Evolutionary conservation across 1,140 invertebrate species (phyloP), one percentile per base, ranked within the genome.

Genomic region (Bombus affinis): DNA sequence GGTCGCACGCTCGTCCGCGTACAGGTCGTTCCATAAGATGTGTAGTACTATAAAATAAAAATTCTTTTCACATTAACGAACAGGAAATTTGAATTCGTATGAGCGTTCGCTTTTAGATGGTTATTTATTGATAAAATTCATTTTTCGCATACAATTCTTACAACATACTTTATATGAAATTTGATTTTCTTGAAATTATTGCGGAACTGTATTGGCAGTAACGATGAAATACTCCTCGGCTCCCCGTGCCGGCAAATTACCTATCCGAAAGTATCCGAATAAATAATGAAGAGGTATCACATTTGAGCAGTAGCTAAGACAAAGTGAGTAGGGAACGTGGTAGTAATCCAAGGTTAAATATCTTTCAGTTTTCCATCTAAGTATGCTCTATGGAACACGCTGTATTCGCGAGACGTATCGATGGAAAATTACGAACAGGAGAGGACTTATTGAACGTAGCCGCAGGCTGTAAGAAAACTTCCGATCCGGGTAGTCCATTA

Each of bases 391-490:
- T 72, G 75, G 22, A 84, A 78, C 53, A n/a, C 3, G n/a, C 37
- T 59, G 47, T 78, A 78, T n/a, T 39, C 9, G 18, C n/a, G 10
- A 25, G 10, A 78, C 18, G 72, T 66, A 81, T 86, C 68, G 68
- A 78, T 83, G n/a, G 86, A 83, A 90, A 89, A 89, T 90, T 89
- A 89, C 88, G 66, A 84, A 89, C 77, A 89, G 73, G 42, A 66
- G n/a, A 77, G 75, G 88, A 89, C 81, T 86, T 89, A 89, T 89
- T 62, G 88, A 89, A 81, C 85, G 86, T 87, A 79, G 85, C 88
- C 88, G 65, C 39, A 32, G 81, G 81, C 77, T 37, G 68, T 57
- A 83, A 86, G 80, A 71, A 87, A 89, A 87, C 85, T 89, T 89
- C 32, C 68, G 77, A 90, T 68, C 47, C 79, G 80, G 57, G 35